Evolutionary conservation across 2,888 invertebrate genomes (phyloP), one percentile per base, ranked within the genome.

Genomic region (Emmelina monodactyla): DNA sequence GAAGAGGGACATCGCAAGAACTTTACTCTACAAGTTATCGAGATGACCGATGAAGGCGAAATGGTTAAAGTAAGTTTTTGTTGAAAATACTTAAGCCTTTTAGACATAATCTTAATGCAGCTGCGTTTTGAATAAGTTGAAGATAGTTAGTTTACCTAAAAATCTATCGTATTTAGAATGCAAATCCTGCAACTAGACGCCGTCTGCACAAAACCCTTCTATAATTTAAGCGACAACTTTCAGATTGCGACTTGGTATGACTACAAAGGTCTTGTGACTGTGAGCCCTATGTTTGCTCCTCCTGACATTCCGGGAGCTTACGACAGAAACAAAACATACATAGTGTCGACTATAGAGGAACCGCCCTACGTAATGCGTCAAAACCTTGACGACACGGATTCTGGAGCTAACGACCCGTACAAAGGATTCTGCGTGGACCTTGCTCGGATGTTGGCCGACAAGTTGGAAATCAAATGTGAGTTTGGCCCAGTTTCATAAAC

Each of bases 381-480:
- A 46, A 86, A 85, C 38, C 82, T 86, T 2, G 88, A 87, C 41
- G 86, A 85, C 12, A 85, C 88, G 51, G 80, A 82, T 34, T 63
- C 86, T 28, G 73, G 75, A 29, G 86, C 88, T 35, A 90, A 90
- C 58, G 89, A 91, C 46, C 85, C 87, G 31, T 93, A 86, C 61
- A 89, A 88, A 60, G 97, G 97, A 33, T 97, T 94, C 67, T 95
- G 95, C 70, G 91, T 92, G 53, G 97, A 97, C 61, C 82, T 97
- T 33, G 89, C 94, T 3, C 88, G 89, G 57, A 82, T 92, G 53
- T 84, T 97, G 38, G 83, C 92, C 6, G 87, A 88, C 49, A 88
- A 86, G 56, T 80, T 94, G 45, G 89, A 89, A 46, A 91, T 94
- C 50, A 88, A 88, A 58, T 95, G 93, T 94, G 82, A 88, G 91